Conservation (phyloP, 2,797 vertebrate genomes). For the Centropyge bicolor region DNA sequence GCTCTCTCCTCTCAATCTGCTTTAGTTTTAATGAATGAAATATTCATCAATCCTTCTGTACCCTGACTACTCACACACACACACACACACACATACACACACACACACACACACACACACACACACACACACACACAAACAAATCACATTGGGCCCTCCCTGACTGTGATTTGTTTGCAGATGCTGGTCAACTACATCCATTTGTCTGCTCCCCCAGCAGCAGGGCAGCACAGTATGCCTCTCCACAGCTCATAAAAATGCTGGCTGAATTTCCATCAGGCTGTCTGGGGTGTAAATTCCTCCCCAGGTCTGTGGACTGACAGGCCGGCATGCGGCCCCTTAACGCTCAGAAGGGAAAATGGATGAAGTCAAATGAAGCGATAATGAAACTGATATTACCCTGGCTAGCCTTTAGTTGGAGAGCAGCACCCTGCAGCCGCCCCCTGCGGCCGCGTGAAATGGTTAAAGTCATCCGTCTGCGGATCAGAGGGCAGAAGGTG, state of each 20-base stretch:
- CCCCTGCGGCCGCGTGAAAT: conserved; percentile 10
- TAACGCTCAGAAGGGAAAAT: conserved; percentile 37
- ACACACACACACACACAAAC: conserved; percentile 30
- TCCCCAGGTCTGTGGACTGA: conserved; percentile 64
- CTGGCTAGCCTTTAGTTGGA: conserved; percentile 57
- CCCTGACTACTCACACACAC: conserved; percentile 24
- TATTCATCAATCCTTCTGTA: conserved; percentile 50
- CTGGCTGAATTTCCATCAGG: conserved; percentile 75
- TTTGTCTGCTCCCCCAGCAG: conserved; percentile 78
- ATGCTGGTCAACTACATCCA: conserved; percentile 73
- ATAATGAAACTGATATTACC: conserved; percentile 63
- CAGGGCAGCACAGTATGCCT: conserved; percentile 49
- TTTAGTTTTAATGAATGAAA: conserved; percentile 63
- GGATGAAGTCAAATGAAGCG: conserved; percentile 58
- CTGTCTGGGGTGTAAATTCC: conserved; percentile 73
- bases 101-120: conserved; percentile 19
- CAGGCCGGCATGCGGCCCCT: conserved; percentile 34
- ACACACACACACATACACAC: conserved; percentile 15
- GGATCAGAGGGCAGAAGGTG: conserved; percentile 4
- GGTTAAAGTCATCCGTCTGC: conserved; percentile 27
- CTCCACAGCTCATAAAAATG: conserved; percentile 80
- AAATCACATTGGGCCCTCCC: conserved; percentile 64
- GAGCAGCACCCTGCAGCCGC: conserved; percentile 50
- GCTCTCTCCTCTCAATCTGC: conserved; percentile 49
- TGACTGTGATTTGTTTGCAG: conserved; percentile 82